Evolutionary conservation across 1,140 invertebrate genomes (phyloP).

Genomic region (Riptortus pedestris): DNA sequence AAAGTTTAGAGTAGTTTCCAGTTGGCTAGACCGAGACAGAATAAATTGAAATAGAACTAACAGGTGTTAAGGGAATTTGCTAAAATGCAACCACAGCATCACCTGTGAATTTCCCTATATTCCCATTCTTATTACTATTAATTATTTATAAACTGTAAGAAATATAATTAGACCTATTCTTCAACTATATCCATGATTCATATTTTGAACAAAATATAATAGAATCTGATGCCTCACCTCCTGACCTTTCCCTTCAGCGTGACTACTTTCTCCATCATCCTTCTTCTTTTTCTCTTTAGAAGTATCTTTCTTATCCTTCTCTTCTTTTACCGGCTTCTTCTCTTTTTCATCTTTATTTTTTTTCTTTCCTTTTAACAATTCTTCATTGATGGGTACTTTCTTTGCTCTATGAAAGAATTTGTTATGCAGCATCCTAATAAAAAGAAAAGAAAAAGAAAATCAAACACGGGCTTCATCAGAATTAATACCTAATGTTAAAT

Average conservation of each 20-base stretch:
- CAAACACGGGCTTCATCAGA: neutral
- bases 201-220: too few relatives aligned
- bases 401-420: slow-evolving; percentile 92
- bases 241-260: slow-evolving; percentile 42
- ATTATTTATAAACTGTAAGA: too few relatives aligned
- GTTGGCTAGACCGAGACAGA: too few relatives aligned
- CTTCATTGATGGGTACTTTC: slow-evolving; percentile 68
- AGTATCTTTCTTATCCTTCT: slow-evolving; percentile 48
- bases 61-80: too few relatives aligned
- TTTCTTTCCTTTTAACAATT: slow-evolving; percentile 54
- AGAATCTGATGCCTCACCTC: too few relatives aligned
- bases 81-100: too few relatives aligned
- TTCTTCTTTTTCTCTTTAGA: slow-evolving; percentile 47
- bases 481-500: neutral
- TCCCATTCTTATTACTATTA: too few relatives aligned
- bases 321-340: slow-evolving; percentile 38
- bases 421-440: slow-evolving; percentile 65
- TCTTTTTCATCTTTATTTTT: slow-evolving; percentile 54
- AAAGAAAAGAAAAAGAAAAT: slow-evolving; percentile 19
- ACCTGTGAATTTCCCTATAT: too few relatives aligned
- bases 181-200: too few relatives aligned
- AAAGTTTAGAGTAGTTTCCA: too few relatives aligned
- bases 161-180: too few relatives aligned
- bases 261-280: slow-evolving; percentile 44
- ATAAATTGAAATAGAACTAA: too few relatives aligned